Conservation (phyloP, 2,113 vertebrate species). For the Hydrolagus affinis region DNA sequence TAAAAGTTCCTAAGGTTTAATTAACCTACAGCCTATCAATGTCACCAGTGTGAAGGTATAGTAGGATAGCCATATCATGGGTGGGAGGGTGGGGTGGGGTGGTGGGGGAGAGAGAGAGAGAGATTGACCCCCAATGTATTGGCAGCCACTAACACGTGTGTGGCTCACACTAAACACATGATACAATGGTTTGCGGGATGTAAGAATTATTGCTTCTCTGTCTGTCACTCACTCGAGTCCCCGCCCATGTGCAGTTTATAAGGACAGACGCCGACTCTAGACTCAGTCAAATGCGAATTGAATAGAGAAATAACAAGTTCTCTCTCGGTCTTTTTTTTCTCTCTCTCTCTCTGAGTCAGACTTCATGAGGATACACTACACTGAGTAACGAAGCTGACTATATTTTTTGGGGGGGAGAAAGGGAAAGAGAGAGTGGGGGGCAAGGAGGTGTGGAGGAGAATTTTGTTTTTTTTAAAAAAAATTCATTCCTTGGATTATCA, state of each 20-base stretch:
- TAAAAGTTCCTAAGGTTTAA: not conserved
- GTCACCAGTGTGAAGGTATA: not conserved
- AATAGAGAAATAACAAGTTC: conserved; percentile 14
- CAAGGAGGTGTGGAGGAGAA: too few relatives aligned
- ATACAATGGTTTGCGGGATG: not conserved
- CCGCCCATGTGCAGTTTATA: conserved; percentile 24
- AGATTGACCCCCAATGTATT: not conserved
- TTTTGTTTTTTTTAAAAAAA: too few relatives aligned
- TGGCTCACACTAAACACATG: conserved; percentile 10
- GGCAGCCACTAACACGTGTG: not conserved
- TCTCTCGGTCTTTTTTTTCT: not conserved
- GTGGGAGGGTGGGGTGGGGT: too few relatives aligned
- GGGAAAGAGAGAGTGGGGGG: too few relatives aligned
- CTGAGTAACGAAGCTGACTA: not conserved
- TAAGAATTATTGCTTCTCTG: not conserved
- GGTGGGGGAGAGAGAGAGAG: too few relatives aligned
- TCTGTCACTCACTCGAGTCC: conserved; percentile 11
- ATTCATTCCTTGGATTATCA: too few relatives aligned
- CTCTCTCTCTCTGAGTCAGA: conserved; percentile 1
- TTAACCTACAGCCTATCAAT: too few relatives aligned
- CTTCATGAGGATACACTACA: conserved; percentile 22
- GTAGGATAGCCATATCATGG: not conserved
- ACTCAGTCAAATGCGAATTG: conserved; percentile 27
- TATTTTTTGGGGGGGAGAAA: too few relatives aligned
- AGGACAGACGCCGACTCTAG: conserved; percentile 10